Percentiles rank a stretch among this genome's conserved stretches.
These are phyloP conservation scores for Enteromius viviparus DNA, from an alignment of 2,797 vertebrate species.

Conservation along the genomic window DNA sequence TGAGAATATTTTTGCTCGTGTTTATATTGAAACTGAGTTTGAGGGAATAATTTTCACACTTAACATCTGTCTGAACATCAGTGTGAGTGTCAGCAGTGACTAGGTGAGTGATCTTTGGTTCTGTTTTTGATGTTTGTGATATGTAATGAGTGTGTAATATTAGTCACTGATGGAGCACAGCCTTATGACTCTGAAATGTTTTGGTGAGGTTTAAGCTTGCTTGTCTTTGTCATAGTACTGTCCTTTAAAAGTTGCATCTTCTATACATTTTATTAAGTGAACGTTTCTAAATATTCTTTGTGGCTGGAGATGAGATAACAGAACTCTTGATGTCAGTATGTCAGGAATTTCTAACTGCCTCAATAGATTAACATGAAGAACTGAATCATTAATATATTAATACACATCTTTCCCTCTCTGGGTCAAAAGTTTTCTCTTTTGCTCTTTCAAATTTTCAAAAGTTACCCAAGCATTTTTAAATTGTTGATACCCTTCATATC, in stretches of 20 bases:
- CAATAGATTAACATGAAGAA: background rate
- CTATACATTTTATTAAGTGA: background rate
- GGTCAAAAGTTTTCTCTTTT: background rate
- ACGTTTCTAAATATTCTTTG: background rate
- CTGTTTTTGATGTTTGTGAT: constrained; percentile 24
- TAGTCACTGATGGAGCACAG: background rate
- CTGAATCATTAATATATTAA: background rate
- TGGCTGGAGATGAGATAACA: background rate
- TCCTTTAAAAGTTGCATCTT: background rate
- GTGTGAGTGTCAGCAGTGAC: constrained; percentile 56
- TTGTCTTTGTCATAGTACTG: background rate
- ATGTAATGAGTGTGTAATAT: background rate
- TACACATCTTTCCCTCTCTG: background rate
- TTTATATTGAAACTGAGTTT: constrained; percentile 4
- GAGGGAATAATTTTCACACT: constrained; percentile 20
- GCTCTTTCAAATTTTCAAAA: background rate
- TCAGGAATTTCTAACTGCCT: constrained; percentile 6
- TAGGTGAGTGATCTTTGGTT: constrained; percentile 74
- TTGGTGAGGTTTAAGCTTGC: background rate
- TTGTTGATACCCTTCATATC: constrained; percentile 47
- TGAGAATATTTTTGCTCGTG: background rate
- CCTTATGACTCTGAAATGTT: background rate
- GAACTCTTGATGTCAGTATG: background rate
- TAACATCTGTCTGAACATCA: constrained; percentile 65
- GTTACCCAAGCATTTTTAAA: constrained; percentile 73